Base-by-base conservation (phyloP, 2,113 vertebrate genomes). In the Vulpes ferrilata region DNA sequence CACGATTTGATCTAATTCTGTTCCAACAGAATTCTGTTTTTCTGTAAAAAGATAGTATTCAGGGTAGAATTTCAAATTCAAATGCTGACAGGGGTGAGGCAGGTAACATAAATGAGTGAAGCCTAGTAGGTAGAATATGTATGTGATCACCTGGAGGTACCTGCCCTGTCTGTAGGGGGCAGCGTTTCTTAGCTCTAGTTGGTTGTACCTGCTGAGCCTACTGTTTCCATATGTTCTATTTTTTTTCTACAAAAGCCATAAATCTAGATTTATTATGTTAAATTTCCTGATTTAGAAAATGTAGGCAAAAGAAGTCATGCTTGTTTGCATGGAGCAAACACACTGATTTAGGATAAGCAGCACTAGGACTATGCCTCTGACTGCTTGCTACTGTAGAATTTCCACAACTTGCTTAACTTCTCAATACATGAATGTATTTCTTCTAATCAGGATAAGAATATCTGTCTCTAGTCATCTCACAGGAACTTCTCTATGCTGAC, bases 231-330 rank as follows among this genome's bases (percentile, higher is more conserved):
- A 81, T 27, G 35, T 89, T 20, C 30, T 15, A 10, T 5, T 89
- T 65, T 78, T 93, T 92, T 73, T 5, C 51, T 27, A 81, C 4
- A 86, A n/a, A 55, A 27, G n/a, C 9, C 35, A 81, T 35, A 80
- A 43, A 25, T 67, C 17, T 53, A 35, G 16, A 69, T n/a, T 62
- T 93, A 35, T 78, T 86, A 17, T 83, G 43, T 67, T 78, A 83
- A 89, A 73, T 89, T 27, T 94, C 35, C 32, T 22, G 15, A 69
- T 59, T 95, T 88, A 13, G 51, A 90, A 92, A 90, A 90, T 60
- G 32, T 32, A 8, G 19, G n/a, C 5, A 23, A 86, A 97, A 84
- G n/a, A 65, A 57, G 32, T 30, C 23, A 69, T 2, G 4, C 27
- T n/a, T 84, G 0, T 73, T 27, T 35, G 13, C 19, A 48, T 51